A percentile compares a stretch with the other conserved stretches of the same genome.
phyloP scores from a whole-genome alignment of 1,140 invertebrate genomes.

The Drosophila bifasciata region DNA sequence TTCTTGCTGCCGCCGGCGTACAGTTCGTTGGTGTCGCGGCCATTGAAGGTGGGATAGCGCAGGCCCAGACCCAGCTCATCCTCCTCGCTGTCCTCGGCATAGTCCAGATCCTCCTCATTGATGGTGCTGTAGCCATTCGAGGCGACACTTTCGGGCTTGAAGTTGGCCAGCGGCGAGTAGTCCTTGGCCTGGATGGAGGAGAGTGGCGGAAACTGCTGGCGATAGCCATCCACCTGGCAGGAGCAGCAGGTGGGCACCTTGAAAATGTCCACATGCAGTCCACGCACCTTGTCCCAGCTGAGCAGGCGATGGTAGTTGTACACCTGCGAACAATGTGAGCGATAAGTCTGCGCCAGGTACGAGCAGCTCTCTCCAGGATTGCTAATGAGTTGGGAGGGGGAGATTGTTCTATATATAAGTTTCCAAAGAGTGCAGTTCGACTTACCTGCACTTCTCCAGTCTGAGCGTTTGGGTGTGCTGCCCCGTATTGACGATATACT shows the following conservation, averaged over 20 bases:
- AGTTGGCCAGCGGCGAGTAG: slow-evolving; percentile 50
- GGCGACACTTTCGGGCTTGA: slow-evolving; percentile 30
- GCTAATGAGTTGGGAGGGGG: slow-evolving; percentile 85
- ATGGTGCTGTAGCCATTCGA: slow-evolving; percentile 72
- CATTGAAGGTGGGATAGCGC: slow-evolving; percentile 49
- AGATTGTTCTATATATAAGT: neutral
- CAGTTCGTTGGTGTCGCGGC: slow-evolving; percentile 67
- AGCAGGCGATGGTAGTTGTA: slow-evolving; percentile 94
- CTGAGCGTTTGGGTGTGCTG: slow-evolving; percentile 93
- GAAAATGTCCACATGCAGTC: slow-evolving; percentile 94
- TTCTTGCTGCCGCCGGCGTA: slow-evolving; percentile 71
- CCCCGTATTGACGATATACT: slow-evolving; percentile 94
- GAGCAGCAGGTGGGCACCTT: slow-evolving; percentile 94
- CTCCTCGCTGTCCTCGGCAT: slow-evolving; percentile 76
- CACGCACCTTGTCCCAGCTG: slow-evolving; percentile 92
- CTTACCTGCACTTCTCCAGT: slow-evolving; percentile 93
- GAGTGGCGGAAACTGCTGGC: slow-evolving; percentile 87
- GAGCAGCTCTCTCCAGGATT: slow-evolving; percentile 90
- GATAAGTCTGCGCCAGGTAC: slow-evolving; percentile 91
- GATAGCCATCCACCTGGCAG: slow-evolving; percentile 91
- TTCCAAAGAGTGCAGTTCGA: too few relatives aligned
- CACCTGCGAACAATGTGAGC: slow-evolving; percentile 92
- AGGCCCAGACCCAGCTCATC: slow-evolving; percentile 61
- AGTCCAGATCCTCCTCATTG: slow-evolving; percentile 75
- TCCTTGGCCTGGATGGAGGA: slow-evolving; percentile 69